Base-by-base conservation (phyloP, 2,888 invertebrate genomes). In the Meta bourneti region DNA sequence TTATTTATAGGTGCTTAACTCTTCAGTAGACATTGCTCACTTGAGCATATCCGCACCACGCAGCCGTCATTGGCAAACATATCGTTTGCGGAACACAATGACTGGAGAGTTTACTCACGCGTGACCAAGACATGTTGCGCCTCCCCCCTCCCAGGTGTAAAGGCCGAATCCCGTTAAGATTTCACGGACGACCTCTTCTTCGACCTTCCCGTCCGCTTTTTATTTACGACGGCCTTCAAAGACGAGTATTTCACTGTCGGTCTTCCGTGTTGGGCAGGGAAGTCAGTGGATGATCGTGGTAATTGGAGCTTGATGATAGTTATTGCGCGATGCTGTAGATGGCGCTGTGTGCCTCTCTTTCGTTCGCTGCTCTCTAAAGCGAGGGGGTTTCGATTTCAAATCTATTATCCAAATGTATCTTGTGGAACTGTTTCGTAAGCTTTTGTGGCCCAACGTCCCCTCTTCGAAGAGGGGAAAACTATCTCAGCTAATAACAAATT, bases 181-280 rank as follows among this genome's bases (percentile, higher is more conserved):
- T 82, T 82, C 82, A 82, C 71, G 82, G 82, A 51, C 82, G 82
- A 82, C 82, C 82, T 82, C 82, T 72, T 82, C 72, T 81, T 13
- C 82, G 82, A 82, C 82, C 82, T 82, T 82, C 70, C 82, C 51
- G 19, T 49, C 49, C 52, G 34, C 48, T 19, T 51, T 13, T 75
- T 13, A 34, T 49, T 48, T 70, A 9, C 49, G 16, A 51, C 84
- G 84, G 51, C 84, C 84, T 84, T 84, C 84, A 52, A 20, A 34
- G 34, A 16, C 74, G 61, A n/a, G 49, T 61, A 61, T 75, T 84
- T 84, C 75, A 75, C 84, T 74, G 84, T 54, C 74, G 84, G 61
- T 74, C 61, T 48, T 19, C 7, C 34, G 19, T 6, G 84, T 48
- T 13, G 49, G 61, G 84, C 84, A 20, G 84, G 84, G 61, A 84